phyloP scores from a whole-genome alignment of 2,888 invertebrate species.

The Eretmocerus hayati region DNA sequence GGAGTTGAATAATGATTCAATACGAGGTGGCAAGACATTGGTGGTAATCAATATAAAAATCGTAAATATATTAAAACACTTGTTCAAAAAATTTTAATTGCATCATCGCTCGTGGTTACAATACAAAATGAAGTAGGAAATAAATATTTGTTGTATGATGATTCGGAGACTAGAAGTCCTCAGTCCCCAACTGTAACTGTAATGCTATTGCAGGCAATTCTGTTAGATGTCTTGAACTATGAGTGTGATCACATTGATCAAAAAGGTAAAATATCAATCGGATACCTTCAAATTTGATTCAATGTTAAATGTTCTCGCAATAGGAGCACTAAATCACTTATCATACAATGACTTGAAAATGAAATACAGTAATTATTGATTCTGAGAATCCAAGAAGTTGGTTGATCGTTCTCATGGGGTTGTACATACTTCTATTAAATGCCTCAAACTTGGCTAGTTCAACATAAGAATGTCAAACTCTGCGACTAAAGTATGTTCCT shows the following conservation, averaged over 20 bases:
- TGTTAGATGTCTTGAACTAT: conserved; percentile 11
- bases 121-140: conserved; percentile 43
- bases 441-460: conserved; percentile 19
- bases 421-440: too few species aligned
- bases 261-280: conserved; percentile 12
- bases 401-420: too few species aligned
- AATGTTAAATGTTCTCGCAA: background rate
- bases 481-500: too few species aligned
- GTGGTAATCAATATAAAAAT: conserved; percentile 26
- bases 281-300: conserved; percentile 8
- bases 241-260: conserved; percentile 10
- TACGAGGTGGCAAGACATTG: too few species aligned
- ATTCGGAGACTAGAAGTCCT: conserved; percentile 38
- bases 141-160: conserved; percentile 40
- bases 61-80: conserved; percentile 38
- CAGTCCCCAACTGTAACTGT: conserved; percentile 31
- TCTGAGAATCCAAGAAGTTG: too few species aligned
- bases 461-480: too few species aligned
- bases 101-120: conserved; percentile 38
- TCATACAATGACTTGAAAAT: conserved; percentile 4
- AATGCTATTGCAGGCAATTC: conserved; percentile 15
- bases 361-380: conserved; percentile 13
- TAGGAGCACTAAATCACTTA: background rate
- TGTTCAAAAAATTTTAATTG: conserved; percentile 34
- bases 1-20: too few species aligned